Conservation (phyloP, 1,140 invertebrate genomes). For the Mactra quadrangularis region DNA sequence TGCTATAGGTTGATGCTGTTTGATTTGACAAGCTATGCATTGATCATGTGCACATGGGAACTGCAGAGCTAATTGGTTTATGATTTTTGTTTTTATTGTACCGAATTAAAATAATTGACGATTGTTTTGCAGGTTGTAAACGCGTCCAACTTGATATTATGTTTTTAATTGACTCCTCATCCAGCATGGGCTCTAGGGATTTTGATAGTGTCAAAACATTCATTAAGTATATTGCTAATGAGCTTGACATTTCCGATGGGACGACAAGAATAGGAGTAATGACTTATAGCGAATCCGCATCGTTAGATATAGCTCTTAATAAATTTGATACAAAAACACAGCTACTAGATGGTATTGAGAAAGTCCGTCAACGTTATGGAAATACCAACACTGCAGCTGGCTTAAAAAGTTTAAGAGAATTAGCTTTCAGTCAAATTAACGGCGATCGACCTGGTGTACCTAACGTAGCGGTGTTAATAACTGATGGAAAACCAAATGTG, state of each 20-base stretch:
- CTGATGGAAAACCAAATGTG: constrained; percentile 70
- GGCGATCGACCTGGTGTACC: constrained; percentile 73
- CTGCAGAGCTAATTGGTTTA: too few relatives aligned
- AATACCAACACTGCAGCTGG: constrained; percentile 71
- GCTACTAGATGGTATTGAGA: constrained; percentile 66
- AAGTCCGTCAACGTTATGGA: constrained; percentile 68
- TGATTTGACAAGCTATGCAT: too few relatives aligned
- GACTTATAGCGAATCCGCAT: constrained; percentile 64
- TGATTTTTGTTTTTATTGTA: too few relatives aligned
- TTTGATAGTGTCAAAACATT: constrained; percentile 61
- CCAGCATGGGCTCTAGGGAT: constrained; percentile 48
- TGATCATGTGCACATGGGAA: too few relatives aligned
- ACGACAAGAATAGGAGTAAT: constrained; percentile 67
- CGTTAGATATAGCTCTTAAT: constrained; percentile 68
- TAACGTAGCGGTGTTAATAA: constrained; percentile 75
- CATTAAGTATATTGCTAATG: constrained; percentile 53
- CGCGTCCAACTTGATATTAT: constrained; percentile 68
- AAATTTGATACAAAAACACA: constrained; percentile 57
- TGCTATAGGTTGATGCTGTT: too few relatives aligned
- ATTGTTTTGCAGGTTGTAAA: constrained; percentile 55
- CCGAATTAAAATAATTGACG: too few relatives aligned
- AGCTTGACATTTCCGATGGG: constrained; percentile 65
- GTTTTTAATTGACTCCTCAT: constrained; percentile 66
- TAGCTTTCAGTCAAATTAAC: constrained; percentile 59
- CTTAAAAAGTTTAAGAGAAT: constrained; percentile 56